Evolutionary conservation across 2,797 vertebrate species (phyloP).

Genomic region (Rhincodon typus): DNA sequence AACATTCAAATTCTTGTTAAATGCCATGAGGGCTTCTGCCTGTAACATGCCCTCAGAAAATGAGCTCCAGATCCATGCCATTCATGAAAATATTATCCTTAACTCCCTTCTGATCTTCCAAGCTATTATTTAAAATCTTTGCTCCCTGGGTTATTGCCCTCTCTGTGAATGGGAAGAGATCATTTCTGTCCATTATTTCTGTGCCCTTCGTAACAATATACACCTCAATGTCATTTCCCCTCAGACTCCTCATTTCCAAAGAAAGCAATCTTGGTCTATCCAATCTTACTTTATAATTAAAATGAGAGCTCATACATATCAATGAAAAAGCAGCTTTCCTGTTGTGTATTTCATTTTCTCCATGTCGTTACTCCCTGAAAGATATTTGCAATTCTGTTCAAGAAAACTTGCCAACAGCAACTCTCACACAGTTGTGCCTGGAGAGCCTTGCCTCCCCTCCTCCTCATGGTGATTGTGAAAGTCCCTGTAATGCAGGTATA

Average conservation of each 20-base stretch:
- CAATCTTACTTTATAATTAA: neutral
- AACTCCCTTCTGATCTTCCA: neutral
- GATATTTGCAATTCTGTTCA: neutral
- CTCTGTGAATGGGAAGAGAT: neutral
- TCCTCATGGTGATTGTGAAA: neutral
- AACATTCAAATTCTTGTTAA: no score
- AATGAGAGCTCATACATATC: neutral
- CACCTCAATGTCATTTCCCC: neutral
- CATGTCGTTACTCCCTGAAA: neutral
- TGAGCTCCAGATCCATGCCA: neutral
- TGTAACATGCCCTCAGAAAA: neutral
- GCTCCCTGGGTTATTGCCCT: neutral
- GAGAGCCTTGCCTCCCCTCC: neutral
- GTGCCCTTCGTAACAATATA: neutral
- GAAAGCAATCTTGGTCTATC: neutral
- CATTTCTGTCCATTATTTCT: neutral
- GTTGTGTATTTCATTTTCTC: neutral
- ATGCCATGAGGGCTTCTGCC: no score
- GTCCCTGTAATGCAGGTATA: neutral
- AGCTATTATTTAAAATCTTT: neutral
- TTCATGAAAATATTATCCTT: neutral
- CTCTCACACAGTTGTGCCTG: neutral
- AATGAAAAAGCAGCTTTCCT: neutral
- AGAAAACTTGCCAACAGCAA: neutral
- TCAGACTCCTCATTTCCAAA: neutral